These are phyloP conservation scores for Doris montereyensis DNA, from an alignment of 2,888 invertebrate genomes.

Conservation along the genomic window DNA sequence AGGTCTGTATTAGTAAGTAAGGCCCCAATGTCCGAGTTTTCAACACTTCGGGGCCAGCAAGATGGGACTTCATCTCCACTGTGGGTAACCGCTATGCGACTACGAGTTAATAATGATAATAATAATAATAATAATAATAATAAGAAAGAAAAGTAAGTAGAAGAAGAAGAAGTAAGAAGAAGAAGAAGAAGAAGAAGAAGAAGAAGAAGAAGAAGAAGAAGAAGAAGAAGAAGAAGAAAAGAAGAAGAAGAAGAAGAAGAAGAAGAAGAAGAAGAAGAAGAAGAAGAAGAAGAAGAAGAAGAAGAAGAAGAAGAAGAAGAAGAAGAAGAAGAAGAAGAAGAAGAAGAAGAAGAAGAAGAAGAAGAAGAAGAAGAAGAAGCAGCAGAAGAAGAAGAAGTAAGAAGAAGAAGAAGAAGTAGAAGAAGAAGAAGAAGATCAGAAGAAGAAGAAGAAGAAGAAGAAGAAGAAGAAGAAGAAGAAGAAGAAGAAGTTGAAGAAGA, in stretches of 20 bases:
- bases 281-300: background rate
- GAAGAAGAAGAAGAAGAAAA: background rate
- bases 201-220: constrained; percentile 6
- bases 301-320: background rate
- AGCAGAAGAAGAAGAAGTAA: too few species aligned
- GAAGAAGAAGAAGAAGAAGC: background rate
- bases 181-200: background rate
- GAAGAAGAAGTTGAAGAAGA: background rate
- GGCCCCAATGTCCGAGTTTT: too few species aligned
- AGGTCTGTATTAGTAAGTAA: too few species aligned
- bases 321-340: constrained; percentile 44
- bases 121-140: too few species aligned
- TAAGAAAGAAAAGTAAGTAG: too few species aligned
- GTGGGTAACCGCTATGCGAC: too few species aligned
- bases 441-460: too few species aligned
- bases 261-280: background rate
- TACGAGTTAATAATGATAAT: too few species aligned
- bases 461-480: background rate
- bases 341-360: background rate
- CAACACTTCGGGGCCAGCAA: too few species aligned
- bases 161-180: too few species aligned
- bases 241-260: background rate
- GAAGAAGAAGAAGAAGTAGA: constrained; percentile 2
- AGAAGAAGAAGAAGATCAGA: constrained; percentile 4
- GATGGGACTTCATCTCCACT: too few species aligned